Evolutionary conservation across 2,797 vertebrate species (phyloP).

Genomic region (Threskiornis aethiopicus): DNA sequence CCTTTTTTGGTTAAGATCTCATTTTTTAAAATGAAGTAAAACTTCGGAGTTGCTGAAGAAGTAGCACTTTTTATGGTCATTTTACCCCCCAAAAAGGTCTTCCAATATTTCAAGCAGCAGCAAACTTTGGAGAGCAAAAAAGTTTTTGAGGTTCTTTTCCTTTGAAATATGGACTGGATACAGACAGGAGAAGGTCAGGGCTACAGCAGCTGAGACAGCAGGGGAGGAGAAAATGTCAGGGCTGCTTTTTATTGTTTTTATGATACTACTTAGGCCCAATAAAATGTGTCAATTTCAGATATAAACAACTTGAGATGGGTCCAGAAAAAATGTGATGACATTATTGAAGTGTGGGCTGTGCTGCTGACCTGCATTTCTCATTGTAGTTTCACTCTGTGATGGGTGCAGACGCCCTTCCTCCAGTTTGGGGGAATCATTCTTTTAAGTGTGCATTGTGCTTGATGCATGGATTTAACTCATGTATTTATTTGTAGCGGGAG

Average conservation of each 20-base stretch:
- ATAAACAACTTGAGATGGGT: constrained; percentile 26
- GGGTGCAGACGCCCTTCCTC: neutral
- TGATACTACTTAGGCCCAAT: constrained; percentile 48
- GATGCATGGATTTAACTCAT: neutral
- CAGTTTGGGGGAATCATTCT: neutral
- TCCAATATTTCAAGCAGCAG: neutral
- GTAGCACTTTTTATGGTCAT: neutral
- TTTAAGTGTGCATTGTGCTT: neutral
- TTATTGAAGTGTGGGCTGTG: neutral
- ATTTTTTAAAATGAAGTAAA: neutral
- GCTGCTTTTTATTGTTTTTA: constrained; percentile 52
- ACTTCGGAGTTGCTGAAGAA: neutral
- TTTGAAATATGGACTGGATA: constrained; percentile 7
- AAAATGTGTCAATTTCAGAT: constrained; percentile 46
- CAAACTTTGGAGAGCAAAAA: neutral
- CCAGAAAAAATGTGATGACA: neutral
- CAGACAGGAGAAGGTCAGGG: constrained; percentile 46
- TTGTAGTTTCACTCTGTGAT: neutral
- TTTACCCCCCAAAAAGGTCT: neutral
- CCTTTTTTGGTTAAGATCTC: neutral
- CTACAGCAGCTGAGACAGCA: constrained; percentile 4
- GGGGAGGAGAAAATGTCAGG: constrained; percentile 52
- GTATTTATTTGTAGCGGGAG: neutral
- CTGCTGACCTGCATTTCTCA: neutral
- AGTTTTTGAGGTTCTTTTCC: neutral